phyloP scores from a whole-genome alignment of 2,113 vertebrate genomes.

The Cyrtonyx montezumae region DNA sequence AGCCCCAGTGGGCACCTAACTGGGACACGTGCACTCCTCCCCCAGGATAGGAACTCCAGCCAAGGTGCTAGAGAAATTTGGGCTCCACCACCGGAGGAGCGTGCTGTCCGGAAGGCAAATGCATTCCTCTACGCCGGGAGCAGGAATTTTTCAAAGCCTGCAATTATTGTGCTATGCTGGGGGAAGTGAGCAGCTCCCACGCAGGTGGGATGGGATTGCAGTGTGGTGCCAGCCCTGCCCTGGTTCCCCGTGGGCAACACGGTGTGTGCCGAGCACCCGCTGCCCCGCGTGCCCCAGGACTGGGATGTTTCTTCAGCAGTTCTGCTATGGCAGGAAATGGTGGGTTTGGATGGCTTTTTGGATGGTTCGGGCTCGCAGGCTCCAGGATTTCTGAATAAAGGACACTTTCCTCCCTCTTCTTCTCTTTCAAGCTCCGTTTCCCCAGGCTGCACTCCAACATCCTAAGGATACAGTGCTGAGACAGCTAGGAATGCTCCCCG shows the following conservation, averaged over 20 bases:
- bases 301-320: not conserved
- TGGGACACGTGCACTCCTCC: not conserved
- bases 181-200: slow-evolving; percentile 25
- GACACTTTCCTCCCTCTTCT: not conserved
- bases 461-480: not conserved
- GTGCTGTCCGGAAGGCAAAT: not conserved
- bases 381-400: not conserved
- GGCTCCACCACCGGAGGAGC: not conserved
- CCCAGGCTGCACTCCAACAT: not conserved
- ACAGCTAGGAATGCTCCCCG: slow-evolving; percentile 21
- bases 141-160: slow-evolving; percentile 41
- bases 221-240: not conserved
- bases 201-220: not conserved
- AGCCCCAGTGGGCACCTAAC: not conserved
- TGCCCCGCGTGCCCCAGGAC: not conserved
- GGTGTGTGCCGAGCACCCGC: not conserved
- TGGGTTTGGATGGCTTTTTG: not conserved
- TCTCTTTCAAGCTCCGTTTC: not conserved
- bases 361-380: not conserved
- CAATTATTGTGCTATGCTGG: not conserved
- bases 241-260: not conserved
- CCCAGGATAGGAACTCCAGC: slow-evolving; percentile 34
- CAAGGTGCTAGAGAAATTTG: slow-evolving; percentile 18
- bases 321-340: not conserved
- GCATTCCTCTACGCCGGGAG: slow-evolving; percentile 1